Evolutionary conservation across 2,797 vertebrate species (phyloP), one percentile per base, ranked within the genome.

Genomic region (Zenarchopterus dispar): DNA sequence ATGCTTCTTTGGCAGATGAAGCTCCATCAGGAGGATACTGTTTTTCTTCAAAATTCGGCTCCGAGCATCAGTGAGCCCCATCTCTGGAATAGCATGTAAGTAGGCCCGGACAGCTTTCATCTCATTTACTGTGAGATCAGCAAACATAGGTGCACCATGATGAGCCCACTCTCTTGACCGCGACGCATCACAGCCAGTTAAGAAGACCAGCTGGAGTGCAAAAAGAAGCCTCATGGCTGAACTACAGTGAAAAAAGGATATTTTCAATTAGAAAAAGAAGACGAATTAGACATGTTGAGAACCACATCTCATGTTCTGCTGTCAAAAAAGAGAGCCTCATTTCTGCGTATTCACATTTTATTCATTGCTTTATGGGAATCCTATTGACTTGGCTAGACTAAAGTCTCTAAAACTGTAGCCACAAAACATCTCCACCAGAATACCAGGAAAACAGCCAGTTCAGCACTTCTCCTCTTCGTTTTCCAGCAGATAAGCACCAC

Each of bases 21-120:
- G 91, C 83, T 99, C 97, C 2, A 98, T 94, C 67, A 97, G 89
- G 9, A 98, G 91, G 49, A 99, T 93, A 0, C 86, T 94, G 89
- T 98, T 98, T 82, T 95, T 96, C 64, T 92, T 92, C 49, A 97
- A 52, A 5, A 77, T 39, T 0, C 31, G 81, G 0, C 41, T 75
- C 0, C 0, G 22, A 23, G 87, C 85, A 0, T 89, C 42, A 6
- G 84, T 80, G 51, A 99, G 92, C 16, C 62, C 77, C 67, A 99
- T 77, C 50, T 96, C 93, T 0, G 83, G 86, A 16, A 82, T 85
- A n/a, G 63, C 75, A 56, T 91, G 77, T 19, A 99, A 88, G 88
- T 96, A 98, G 42, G 55, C 50, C 17, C 76, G 90, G n/a, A 97
- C 92, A 0, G 93, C 88, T 1, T 81, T 91, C 28, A 98, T 88